Evolutionary conservation across 2,113 vertebrate species (phyloP).

Genomic region (Chlorocebus sabaeus): DNA sequence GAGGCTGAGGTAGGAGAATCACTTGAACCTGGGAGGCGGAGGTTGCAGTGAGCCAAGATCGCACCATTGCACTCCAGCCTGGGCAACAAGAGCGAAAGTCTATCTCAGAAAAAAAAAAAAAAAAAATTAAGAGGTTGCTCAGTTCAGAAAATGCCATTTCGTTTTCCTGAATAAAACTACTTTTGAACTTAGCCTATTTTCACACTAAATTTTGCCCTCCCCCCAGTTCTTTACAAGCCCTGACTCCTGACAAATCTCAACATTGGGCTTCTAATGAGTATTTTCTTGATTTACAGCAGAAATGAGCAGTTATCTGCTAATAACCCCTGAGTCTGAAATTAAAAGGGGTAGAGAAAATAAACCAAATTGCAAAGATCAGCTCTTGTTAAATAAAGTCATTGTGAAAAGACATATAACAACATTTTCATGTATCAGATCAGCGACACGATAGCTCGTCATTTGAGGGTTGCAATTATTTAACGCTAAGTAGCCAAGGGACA

Average conservation of each 20-base stretch:
- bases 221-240: background rate
- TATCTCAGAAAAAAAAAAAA: too few species aligned
- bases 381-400: constrained; percentile 57
- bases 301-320: constrained; percentile 60
- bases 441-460: background rate
- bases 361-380: constrained; percentile 53
- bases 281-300: constrained; percentile 59
- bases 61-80: too few species aligned
- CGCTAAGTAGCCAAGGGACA: background rate
- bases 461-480: background rate
- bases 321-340: constrained; percentile 51
- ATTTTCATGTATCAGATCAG: background rate
- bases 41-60: too few species aligned
- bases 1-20: too few species aligned
- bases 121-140: background rate
- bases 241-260: background rate
- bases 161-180: background rate
- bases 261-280: background rate
- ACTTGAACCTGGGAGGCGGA: too few species aligned
- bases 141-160: background rate
- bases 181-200: background rate
- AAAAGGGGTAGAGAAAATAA: constrained; percentile 56
- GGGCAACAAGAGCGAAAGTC: too few species aligned
- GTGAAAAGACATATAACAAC: constrained; percentile 19
- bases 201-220: background rate